A percentile compares a stretch with the other conserved stretches of the same genome.
phyloP scores from a whole-genome alignment of 30 jellyfish, hydroid and myxozoan genomes.

The Turritopsis dohrnii region DNA sequence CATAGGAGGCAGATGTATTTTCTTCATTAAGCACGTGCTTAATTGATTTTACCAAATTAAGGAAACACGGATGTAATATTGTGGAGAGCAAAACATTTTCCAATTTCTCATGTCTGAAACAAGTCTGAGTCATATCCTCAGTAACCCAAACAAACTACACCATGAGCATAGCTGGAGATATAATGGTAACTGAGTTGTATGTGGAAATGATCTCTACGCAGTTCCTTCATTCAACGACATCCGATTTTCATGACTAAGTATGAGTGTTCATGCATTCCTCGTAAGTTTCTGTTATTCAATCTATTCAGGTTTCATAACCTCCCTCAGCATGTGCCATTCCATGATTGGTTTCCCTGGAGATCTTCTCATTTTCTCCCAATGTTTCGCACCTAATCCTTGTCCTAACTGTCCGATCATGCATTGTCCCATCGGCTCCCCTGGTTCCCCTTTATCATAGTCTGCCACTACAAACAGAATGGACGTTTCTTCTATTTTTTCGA shows the following conservation, averaged over 20 bases:
- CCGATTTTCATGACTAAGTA: no score
- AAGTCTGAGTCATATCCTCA: no score
- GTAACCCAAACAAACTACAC: no score
- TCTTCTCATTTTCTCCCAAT: slow-evolving; percentile 85
- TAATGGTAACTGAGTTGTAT: no score
- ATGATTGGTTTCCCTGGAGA: slow-evolving; percentile 89
- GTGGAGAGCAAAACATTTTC: background rate
- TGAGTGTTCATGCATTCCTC: no score
- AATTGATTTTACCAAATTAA: background rate
- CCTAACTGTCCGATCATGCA: slow-evolving; percentile 77
- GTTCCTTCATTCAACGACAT: no score
- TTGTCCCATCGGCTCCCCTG: slow-evolving; percentile 98
- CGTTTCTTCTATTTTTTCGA: slow-evolving; percentile 79
- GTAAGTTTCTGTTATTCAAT: background rate
- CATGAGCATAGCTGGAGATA: no score
- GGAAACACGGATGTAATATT: background rate
- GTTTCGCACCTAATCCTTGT: slow-evolving; percentile 57
- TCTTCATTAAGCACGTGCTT: background rate
- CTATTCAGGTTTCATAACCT: slow-evolving; percentile 35
- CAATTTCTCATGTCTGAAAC: background rate
- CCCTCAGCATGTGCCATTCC: slow-evolving; percentile 80
- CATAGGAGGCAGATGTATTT: background rate
- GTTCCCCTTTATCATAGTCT: slow-evolving; percentile 94
- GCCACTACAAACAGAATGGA: slow-evolving; percentile 71
- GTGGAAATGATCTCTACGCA: no score